Percentiles rank a stretch among this genome's conserved stretches.
phyloP scores from a whole-genome alignment of 2,888 invertebrate genomes.

The Tetragonisca angustula region DNA sequence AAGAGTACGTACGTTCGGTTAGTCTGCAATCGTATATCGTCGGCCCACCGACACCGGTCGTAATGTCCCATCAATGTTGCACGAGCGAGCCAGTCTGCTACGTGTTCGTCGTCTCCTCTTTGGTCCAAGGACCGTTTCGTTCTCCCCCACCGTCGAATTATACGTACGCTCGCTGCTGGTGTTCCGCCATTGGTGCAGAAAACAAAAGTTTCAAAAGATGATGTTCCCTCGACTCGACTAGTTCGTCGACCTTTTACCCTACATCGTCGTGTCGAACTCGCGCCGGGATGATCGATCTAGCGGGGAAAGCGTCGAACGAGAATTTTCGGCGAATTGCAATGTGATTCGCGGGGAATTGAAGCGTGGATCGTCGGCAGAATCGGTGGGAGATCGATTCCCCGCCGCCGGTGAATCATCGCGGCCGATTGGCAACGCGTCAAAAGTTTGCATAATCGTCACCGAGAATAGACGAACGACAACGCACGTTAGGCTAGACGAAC shows the following conservation, averaged over 20 bases:
- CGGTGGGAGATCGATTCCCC: constrained; percentile 26
- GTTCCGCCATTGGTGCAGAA: not conserved
- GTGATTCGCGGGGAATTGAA: not conserved
- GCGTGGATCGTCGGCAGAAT: constrained; percentile 9
- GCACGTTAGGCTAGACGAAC: constrained; percentile 19
- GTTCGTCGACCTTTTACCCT: not conserved
- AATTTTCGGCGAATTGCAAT: not conserved
- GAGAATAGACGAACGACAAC: constrained; percentile 63
- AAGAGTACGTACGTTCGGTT: constrained; percentile 53
- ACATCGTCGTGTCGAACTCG: too few relatives aligned
- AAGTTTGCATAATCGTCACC: constrained; percentile 66
- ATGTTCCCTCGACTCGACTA: not conserved
- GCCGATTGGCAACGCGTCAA: constrained; percentile 61
- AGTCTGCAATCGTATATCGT: constrained; percentile 61
- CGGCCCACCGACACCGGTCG: constrained; percentile 51
- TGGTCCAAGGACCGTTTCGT: constrained; percentile 31
- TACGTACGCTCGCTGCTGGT: not conserved
- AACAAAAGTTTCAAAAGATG: not conserved
- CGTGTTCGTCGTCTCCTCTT: constrained; percentile 58
- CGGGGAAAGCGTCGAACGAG: not conserved
- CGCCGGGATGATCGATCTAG: too few relatives aligned
- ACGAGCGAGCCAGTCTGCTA: constrained; percentile 67
- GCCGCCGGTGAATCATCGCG: constrained; percentile 56
- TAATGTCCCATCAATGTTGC: constrained; percentile 74
- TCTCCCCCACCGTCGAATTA: not conserved